These are phyloP conservation scores for Melipona beecheii DNA, from an alignment of 2,888 invertebrate genomes.

Conservation along the genomic window DNA sequence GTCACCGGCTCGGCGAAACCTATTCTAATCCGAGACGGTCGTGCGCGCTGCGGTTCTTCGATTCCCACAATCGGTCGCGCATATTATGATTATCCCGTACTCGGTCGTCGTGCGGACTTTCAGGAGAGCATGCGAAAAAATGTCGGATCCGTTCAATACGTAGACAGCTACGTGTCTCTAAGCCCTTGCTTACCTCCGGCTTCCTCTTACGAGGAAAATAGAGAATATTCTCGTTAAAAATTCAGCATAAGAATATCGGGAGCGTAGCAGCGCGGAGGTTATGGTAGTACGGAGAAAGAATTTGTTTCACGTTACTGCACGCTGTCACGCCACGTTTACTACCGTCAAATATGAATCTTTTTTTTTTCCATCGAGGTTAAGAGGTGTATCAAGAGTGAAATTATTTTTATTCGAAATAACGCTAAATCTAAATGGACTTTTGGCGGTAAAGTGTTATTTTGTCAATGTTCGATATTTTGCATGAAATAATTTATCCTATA, in stretches of 20 bases:
- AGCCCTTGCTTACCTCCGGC: not conserved
- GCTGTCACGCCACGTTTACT: not conserved
- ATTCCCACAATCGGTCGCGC: slow-evolving; percentile 49
- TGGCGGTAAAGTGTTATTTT: not conserved
- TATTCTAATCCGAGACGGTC: slow-evolving; percentile 48
- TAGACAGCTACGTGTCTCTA: not conserved
- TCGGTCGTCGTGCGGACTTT: slow-evolving; percentile 31
- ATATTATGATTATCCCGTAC: slow-evolving; percentile 38
- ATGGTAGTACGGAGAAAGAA: not conserved
- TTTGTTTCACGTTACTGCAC: not conserved
- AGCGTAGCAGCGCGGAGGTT: not conserved
- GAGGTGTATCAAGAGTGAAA: not conserved
- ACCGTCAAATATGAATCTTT: too few relatives aligned
- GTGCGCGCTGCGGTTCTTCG: slow-evolving; percentile 33
- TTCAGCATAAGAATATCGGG: not conserved
- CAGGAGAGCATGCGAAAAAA: slow-evolving; percentile 31
- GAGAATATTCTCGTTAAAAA: not conserved
- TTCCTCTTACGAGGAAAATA: not conserved
- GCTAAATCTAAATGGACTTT: slow-evolving; percentile 1
- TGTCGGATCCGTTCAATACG: slow-evolving; percentile 9
- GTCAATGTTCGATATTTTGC: not conserved
- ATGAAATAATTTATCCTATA: not conserved
- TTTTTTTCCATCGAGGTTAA: slow-evolving; percentile 7
- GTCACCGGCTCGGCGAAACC: slow-evolving; percentile 5
- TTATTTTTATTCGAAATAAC: slow-evolving; percentile 18